phyloP scores from a whole-genome alignment of 2,888 invertebrate genomes.

The Metellina segmentata region DNA sequence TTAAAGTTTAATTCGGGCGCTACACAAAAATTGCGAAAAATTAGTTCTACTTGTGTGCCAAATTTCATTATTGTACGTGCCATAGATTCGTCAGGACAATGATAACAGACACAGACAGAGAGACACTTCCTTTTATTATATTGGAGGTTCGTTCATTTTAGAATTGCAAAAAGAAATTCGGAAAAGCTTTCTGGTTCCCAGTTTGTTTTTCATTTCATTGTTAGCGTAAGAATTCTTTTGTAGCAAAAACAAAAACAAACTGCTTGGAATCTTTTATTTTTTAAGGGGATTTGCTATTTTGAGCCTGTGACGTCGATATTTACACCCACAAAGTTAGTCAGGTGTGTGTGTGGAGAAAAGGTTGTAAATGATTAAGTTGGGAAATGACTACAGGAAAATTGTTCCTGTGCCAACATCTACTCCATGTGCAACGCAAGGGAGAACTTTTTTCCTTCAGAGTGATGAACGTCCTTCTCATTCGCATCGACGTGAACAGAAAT shows the following conservation, averaged over 20 bases:
- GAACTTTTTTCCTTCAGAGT: neutral
- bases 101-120: too few relatives aligned
- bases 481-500: neutral
- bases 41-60: too few relatives aligned
- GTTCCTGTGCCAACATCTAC: constrained; percentile 16
- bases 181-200: neutral
- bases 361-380: neutral
- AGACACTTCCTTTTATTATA: too few relatives aligned
- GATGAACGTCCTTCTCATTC: constrained; percentile 1
- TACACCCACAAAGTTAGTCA: neutral
- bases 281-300: neutral
- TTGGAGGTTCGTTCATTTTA: too few relatives aligned
- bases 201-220: neutral
- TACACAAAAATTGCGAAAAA: too few relatives aligned
- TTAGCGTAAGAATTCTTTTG: neutral
- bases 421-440: constrained; percentile 6
- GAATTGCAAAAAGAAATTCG: too few relatives aligned
- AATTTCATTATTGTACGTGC: too few relatives aligned
- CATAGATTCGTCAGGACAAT: too few relatives aligned
- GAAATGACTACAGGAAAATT: neutral
- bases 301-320: neutral
- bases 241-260: neutral
- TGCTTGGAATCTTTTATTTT: neutral
- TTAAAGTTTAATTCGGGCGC: too few relatives aligned
- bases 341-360: too few relatives aligned